A percentile compares a stretch with the other conserved stretches of the same genome.
Conservation (phyloP, 2,888 invertebrate species). For the Nomada hirtipes region DNA sequence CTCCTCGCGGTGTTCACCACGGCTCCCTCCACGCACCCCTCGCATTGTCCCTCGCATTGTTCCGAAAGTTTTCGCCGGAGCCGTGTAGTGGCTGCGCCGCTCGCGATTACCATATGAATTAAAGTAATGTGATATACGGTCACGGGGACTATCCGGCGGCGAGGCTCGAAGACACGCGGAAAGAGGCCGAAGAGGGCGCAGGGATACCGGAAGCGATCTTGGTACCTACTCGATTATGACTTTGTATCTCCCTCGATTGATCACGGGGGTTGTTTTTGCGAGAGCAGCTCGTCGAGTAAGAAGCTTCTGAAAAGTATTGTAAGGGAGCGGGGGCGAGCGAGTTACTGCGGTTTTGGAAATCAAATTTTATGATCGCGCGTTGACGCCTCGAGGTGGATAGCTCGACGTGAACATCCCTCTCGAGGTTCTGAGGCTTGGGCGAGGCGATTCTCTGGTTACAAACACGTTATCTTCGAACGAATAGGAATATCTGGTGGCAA, state of each 20-base stretch:
- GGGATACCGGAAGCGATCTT: slow-evolving; percentile 35
- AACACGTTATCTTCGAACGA: background rate
- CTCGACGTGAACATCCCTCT: background rate
- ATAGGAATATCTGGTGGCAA: background rate
- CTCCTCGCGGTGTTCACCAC: slow-evolving; percentile 27
- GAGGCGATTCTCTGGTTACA: background rate
- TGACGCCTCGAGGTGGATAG: background rate
- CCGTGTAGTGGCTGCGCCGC: slow-evolving; percentile 71
- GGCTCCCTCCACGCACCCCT: slow-evolving; percentile 55
- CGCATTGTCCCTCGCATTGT: slow-evolving; percentile 82
- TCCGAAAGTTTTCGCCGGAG: slow-evolving; percentile 81
- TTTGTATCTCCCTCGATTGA: background rate
- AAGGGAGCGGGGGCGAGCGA: background rate
- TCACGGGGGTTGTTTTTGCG: background rate
- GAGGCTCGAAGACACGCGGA: slow-evolving; percentile 53
- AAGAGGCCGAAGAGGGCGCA: slow-evolving; percentile 36
- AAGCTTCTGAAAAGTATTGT: too few relatives aligned
- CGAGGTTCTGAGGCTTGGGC: background rate
- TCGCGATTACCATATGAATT: slow-evolving; percentile 93
- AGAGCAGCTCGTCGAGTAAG: background rate
- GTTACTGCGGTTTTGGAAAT: slow-evolving; percentile 9
- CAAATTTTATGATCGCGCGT: slow-evolving; percentile 9
- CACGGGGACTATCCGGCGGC: slow-evolving; percentile 53
- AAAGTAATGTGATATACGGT: slow-evolving; percentile 90
- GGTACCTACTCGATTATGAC: slow-evolving; percentile 19